Evolutionary conservation across 2,797 vertebrate genomes (phyloP).

Genomic region (Poliocrania exsul): DNA sequence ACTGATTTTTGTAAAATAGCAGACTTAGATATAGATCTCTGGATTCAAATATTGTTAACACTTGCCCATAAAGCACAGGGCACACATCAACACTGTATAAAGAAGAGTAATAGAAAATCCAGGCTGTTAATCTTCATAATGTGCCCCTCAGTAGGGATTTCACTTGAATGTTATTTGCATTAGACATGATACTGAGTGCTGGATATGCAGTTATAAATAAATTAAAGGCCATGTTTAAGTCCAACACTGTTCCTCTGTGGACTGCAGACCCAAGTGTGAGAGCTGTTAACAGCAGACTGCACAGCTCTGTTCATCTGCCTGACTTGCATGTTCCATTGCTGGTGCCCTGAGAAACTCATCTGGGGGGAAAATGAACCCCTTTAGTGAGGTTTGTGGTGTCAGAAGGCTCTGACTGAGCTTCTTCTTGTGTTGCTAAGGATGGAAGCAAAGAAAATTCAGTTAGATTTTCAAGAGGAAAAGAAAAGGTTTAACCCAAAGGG

Average conservation of each 20-base stretch:
- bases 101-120: neutral
- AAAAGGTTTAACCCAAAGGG: neutral
- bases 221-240: conserved; percentile 32
- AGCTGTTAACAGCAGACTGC: neutral
- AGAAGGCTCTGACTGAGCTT: neutral
- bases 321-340: fast-evolving
- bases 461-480: neutral
- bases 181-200: conserved; percentile 42
- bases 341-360: neutral
- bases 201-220: conserved; percentile 42
- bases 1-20: neutral
- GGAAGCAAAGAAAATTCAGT: neutral
- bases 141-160: conserved; percentile 46
- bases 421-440: neutral
- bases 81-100: neutral
- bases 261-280: neutral
- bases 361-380: neutral
- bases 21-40: neutral
- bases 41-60: neutral
- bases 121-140: conserved; percentile 56
- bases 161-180: conserved; percentile 46
- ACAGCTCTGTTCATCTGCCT: neutral
- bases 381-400: neutral
- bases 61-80: neutral
- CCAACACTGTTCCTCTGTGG: neutral